A percentile compares a stretch with the other conserved stretches of the same genome.
phyloP scores from a whole-genome alignment of 2,113 vertebrate species.

The Corvus cornix region DNA sequence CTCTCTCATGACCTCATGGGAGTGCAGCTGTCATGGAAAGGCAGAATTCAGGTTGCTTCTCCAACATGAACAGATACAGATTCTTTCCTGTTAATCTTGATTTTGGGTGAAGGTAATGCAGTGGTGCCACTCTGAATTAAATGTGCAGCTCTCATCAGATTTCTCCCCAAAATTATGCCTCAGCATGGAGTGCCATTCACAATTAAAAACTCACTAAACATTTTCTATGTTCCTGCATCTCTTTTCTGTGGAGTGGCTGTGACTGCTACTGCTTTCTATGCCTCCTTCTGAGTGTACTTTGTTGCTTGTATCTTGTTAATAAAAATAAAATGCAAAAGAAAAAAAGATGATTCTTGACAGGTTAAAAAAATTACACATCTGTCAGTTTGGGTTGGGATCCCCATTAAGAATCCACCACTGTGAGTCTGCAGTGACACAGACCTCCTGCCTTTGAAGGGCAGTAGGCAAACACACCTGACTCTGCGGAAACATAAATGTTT shows the following conservation, averaged over 20 bases:
- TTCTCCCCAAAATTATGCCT: neutral
- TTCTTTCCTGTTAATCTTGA: neutral
- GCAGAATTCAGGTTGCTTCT: neutral
- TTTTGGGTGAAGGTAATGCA: neutral
- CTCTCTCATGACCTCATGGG: neutral
- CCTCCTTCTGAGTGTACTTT: neutral
- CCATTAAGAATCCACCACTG: constrained; percentile 26
- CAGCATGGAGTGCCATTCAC: neutral
- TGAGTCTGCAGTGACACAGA: constrained; percentile 15
- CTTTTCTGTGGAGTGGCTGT: neutral
- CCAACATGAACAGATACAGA: neutral
- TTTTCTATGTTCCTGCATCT: rapidly evolving
- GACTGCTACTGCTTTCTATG: neutral
- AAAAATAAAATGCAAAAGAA: constrained; percentile 28
- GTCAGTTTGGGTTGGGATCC: constrained; percentile 55
- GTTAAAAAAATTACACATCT: constrained; percentile 47
- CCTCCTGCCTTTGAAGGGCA: constrained; percentile 45
- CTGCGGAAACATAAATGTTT: constrained; percentile 51
- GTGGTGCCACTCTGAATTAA: neutral
- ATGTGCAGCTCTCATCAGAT: neutral
- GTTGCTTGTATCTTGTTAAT: constrained; percentile 14
- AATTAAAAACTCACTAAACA: neutral
- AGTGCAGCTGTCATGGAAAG: neutral
- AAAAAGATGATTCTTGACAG: constrained; percentile 32
- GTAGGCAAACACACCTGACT: constrained; percentile 38